A percentile compares a stretch with the other conserved stretches of the same genome.
These are phyloP conservation scores for Phalanger gymnotis DNA, from an alignment of 2,797 vertebrate species.

Conservation along the genomic window DNA sequence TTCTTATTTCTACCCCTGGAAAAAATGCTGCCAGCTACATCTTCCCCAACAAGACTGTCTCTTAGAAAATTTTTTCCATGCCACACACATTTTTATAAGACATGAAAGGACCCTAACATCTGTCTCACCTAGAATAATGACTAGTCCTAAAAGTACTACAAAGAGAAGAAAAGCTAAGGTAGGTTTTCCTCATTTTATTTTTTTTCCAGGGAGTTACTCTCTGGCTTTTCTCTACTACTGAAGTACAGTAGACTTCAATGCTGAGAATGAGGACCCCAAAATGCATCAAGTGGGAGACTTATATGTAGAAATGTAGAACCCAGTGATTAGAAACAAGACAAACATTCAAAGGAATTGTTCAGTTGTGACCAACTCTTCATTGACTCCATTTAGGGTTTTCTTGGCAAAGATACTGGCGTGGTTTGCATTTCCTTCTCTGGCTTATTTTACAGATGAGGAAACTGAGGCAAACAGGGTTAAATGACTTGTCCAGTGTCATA, in stretches of 20 bases:
- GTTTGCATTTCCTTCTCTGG: neutral
- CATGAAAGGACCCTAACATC: neutral
- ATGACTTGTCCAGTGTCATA: neutral
- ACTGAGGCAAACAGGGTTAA: neutral
- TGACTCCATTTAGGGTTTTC: neutral
- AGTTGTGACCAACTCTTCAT: neutral
- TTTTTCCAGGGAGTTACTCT: neutral
- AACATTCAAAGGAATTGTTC: neutral
- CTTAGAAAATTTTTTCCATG: neutral
- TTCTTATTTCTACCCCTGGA: neutral
- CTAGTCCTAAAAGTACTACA: neutral
- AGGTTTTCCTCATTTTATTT: neutral
- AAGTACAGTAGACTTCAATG: neutral
- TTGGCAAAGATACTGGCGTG: neutral
- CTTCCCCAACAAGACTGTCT: neutral
- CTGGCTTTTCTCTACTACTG: neutral
- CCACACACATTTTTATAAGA: neutral
- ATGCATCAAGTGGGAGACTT: neutral
- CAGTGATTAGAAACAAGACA: no score
- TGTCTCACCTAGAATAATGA: neutral
- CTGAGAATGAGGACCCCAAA: neutral
- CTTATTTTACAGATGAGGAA: neutral
- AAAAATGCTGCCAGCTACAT: neutral
- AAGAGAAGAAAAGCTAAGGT: neutral
- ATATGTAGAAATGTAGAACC: neutral